Evolutionary conservation across 2,888 invertebrate species (phyloP).

Genomic region (Dysmachus trigonus): DNA sequence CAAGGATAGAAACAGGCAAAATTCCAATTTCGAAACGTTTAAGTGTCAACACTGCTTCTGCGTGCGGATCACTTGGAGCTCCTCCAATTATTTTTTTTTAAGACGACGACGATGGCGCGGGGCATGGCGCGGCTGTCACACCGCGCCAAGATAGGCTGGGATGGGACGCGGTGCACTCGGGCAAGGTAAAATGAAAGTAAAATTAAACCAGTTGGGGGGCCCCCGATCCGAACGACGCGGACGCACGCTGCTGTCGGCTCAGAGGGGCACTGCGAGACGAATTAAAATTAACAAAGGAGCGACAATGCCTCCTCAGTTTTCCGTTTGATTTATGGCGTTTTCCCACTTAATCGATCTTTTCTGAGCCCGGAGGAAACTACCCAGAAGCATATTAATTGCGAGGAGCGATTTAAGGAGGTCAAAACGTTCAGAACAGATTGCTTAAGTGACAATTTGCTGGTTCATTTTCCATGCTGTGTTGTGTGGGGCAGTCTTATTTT

Average conservation of each 20-base stretch:
- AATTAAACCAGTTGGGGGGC: not conserved
- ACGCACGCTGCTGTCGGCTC: not conserved
- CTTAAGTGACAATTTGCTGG: not conserved
- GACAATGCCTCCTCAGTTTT: not conserved
- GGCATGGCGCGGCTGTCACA: not conserved
- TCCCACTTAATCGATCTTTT: constrained; percentile 21
- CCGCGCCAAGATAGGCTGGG: not conserved
- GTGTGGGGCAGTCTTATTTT: not conserved
- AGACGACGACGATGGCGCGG: not conserved
- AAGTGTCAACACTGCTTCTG: constrained; percentile 30
- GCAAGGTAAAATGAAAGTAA: constrained; percentile 41
- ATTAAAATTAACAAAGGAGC: not conserved
- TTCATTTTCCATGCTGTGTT: not conserved
- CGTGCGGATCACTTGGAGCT: constrained; percentile 34
- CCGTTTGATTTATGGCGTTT: constrained; percentile 7
- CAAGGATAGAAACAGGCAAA: constrained; percentile 38
- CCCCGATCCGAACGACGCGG: too few relatives aligned
- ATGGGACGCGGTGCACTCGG: constrained; percentile 3
- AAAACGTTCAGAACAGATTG: not conserved
- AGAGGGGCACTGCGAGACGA: not conserved
- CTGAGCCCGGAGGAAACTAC: not conserved
- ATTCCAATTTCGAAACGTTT: constrained; percentile 35
- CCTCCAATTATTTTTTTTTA: constrained; percentile 34
- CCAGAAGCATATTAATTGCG: not conserved
- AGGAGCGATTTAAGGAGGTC: not conserved